Conservation (phyloP, 1,140 invertebrate species). For the Parasteatoda tepidariorum region DNA sequence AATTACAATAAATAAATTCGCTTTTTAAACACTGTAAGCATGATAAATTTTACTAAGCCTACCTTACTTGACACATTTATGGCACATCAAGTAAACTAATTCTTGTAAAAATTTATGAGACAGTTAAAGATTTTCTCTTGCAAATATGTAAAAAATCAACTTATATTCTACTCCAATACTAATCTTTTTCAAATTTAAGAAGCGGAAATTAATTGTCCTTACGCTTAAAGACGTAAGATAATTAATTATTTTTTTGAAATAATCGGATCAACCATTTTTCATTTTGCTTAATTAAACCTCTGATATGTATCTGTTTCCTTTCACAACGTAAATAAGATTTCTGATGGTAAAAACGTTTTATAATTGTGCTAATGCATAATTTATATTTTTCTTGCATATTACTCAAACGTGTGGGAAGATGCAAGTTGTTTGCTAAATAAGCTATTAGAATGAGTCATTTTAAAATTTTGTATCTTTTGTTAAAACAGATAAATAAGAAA, state of each 20-base stretch:
- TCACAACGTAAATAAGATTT: constrained; percentile 45
- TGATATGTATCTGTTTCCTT: constrained; percentile 53
- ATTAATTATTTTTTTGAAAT: constrained; percentile 56
- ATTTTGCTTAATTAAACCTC: constrained; percentile 54
- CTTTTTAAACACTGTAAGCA: too few relatives aligned
- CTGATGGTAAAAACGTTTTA: constrained; percentile 38
- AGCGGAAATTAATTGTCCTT: constrained; percentile 48
- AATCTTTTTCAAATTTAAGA: constrained; percentile 54
- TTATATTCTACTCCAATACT: neutral
- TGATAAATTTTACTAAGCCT: too few relatives aligned
- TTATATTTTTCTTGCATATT: constrained; percentile 19
- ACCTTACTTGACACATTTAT: too few relatives aligned
- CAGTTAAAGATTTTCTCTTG: neutral
- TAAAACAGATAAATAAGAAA: too few relatives aligned
- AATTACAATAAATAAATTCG: too few relatives aligned
- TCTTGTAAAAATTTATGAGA: neutral
- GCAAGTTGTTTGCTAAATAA: too few relatives aligned
- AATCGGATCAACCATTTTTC: constrained; percentile 56
- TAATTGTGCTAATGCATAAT: constrained; percentile 43
- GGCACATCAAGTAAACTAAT: too few relatives aligned
- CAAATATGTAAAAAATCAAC: neutral
- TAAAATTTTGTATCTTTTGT: too few relatives aligned
- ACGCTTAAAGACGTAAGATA: constrained; percentile 39
- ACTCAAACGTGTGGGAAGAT: too few relatives aligned
- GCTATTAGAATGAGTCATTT: too few relatives aligned